phyloP scores from a whole-genome alignment of 2,888 invertebrate genomes.

The Alitta virens region DNA sequence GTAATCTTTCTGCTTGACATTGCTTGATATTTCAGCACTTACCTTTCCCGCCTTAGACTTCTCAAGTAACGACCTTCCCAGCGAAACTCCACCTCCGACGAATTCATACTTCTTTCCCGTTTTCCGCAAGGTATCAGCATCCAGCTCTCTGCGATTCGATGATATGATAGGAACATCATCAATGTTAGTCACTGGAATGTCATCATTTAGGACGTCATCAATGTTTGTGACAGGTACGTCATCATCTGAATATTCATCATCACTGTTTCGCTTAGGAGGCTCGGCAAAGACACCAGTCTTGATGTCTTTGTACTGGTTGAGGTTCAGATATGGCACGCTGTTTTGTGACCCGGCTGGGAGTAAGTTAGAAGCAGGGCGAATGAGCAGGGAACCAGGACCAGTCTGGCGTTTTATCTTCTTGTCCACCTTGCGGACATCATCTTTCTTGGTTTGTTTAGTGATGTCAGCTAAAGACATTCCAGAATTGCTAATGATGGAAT shows the following conservation, averaged over 20 bases:
- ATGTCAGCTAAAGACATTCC: not conserved
- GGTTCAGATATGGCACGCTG: conserved; percentile 18
- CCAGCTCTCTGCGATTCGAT: conserved; percentile 1
- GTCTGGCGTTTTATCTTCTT: not conserved
- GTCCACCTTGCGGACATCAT: not conserved
- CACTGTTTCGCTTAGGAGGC: conserved; percentile 6
- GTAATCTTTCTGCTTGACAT: too few species aligned
- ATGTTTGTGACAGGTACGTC: conserved; percentile 36
- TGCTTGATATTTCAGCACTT: not conserved
- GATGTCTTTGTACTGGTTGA: conserved; percentile 29
- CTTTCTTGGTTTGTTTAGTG: not conserved
- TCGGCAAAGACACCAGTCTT: conserved; percentile 11
- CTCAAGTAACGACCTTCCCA: conserved; percentile 34
- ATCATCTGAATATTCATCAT: conserved; percentile 19
- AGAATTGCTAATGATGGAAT: not conserved
- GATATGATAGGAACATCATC: conserved; percentile 8
- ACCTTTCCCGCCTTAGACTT: conserved; percentile 20
- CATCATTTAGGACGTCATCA: conserved; percentile 30
- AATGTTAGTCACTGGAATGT: conserved; percentile 19
- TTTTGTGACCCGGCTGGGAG: conserved; percentile 14
- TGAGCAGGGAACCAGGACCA: conserved; percentile 27
- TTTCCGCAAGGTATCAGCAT: conserved; percentile 3
- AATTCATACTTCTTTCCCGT: conserved; percentile 41
- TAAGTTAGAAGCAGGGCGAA: conserved; percentile 31
- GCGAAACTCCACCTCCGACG: conserved; percentile 40